Conservation (phyloP, 1,140 invertebrate species). For the Pteromalus puparum region DNA sequence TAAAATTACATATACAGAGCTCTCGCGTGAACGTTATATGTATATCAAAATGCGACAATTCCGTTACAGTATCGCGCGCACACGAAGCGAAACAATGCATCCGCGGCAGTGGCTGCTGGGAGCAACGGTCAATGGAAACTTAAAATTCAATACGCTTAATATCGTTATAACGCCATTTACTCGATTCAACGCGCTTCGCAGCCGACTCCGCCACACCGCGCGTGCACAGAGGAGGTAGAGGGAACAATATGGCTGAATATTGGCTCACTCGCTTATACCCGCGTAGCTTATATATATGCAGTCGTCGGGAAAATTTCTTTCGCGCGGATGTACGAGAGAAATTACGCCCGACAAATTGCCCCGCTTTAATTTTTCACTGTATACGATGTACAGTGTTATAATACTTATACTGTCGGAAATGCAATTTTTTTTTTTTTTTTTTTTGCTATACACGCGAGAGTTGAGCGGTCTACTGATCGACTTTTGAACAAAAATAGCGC, state of each 20-base stretch:
- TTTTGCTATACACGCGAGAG: too few species aligned
- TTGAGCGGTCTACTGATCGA: too few species aligned
- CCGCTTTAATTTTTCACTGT: neutral
- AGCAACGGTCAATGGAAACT: slow-evolving; percentile 32
- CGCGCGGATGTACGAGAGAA: neutral
- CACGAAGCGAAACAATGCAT: slow-evolving; percentile 13
- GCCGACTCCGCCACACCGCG: neutral
- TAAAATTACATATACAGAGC: slow-evolving; percentile 12
- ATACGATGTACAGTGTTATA: too few species aligned
- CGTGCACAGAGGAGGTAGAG: neutral
- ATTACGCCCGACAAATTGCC: neutral
- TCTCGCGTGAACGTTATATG: neutral
- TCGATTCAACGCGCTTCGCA: slow-evolving; percentile 28
- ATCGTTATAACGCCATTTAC: slow-evolving; percentile 41
- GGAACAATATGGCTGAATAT: slow-evolving; percentile 34
- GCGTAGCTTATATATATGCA: neutral
- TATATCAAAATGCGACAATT: slow-evolving; percentile 34
- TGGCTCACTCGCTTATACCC: neutral
- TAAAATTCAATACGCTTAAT: slow-evolving; percentile 51
- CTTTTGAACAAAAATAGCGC: neutral
- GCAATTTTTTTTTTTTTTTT: too few species aligned
- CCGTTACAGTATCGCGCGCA: slow-evolving; percentile 4
- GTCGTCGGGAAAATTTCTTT: slow-evolving; percentile 9
- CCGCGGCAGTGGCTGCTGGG: neutral
- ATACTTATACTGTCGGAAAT: neutral